These are phyloP conservation scores for Enteromius anoplus DNA, from an alignment of 2,797 vertebrate species.

Conservation along the genomic window DNA sequence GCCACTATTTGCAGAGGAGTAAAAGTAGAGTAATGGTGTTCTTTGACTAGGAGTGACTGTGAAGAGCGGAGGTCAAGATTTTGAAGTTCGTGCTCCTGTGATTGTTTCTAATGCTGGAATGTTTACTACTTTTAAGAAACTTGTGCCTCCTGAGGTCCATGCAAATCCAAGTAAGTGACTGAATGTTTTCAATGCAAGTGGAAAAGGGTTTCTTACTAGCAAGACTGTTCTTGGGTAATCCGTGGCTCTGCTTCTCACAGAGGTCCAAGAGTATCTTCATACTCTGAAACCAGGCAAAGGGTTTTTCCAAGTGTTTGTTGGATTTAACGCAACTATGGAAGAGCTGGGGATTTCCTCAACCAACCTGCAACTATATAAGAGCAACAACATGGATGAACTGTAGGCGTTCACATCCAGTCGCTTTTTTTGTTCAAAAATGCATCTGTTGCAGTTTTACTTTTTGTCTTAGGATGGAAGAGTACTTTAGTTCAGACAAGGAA, in stretches of 20 bases:
- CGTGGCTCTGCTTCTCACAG: neutral
- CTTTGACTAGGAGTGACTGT: conserved; percentile 27
- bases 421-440: neutral
- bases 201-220: no score
- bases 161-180: neutral
- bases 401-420: neutral
- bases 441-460: neutral
- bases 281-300: conserved; percentile 14
- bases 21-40: neutral
- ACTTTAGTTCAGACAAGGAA: neutral
- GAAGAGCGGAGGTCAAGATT: neutral
- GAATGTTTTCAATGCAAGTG: neutral
- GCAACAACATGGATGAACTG: conserved; percentile 37
- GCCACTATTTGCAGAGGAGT: neutral
- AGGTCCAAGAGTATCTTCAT: neutral
- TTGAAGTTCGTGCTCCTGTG: conserved; percentile 6
- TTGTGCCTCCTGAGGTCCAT: conserved; percentile 23
- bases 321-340: conserved; percentile 27
- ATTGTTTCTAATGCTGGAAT: conserved; percentile 13
- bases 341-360: conserved; percentile 22
- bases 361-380: conserved; percentile 24
- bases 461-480: conserved; percentile 15
- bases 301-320: conserved; percentile 9
- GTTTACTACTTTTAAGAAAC: conserved; percentile 33
- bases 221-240: neutral